Evolutionary conservation across 1,140 invertebrate species (phyloP).

Genomic region (Oryzaephilus surinamensis): DNA sequence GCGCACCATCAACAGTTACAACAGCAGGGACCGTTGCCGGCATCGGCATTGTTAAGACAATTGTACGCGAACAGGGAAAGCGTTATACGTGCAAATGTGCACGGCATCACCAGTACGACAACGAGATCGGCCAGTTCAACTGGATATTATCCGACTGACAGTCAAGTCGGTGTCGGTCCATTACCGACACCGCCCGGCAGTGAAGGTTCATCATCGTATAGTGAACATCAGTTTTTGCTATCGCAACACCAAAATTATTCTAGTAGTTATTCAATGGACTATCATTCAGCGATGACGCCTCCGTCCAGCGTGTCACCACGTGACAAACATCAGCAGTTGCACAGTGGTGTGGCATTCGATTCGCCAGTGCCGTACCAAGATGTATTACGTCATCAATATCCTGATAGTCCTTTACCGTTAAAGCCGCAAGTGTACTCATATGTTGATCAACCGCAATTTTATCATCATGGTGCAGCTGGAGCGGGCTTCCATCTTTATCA

Average conservation of each 20-base stretch:
- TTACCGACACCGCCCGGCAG: conserved; percentile 79
- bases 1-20: conserved; percentile 59
- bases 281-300: conserved; percentile 88
- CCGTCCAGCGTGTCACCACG: conserved; percentile 88
- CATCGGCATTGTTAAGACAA: conserved; percentile 77
- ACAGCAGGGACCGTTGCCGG: conserved; percentile 49
- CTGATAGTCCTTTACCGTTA: conserved; percentile 65
- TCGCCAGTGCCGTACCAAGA: conserved; percentile 40
- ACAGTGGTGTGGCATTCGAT: conserved; percentile 33
- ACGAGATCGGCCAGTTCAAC: conserved; percentile 35
- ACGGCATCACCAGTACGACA: conserved; percentile 50
- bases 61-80: conserved; percentile 89
- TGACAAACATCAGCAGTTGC: conserved; percentile 64
- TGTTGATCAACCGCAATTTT: conserved; percentile 73
- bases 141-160: conserved; percentile 30
- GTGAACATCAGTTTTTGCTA: conserved; percentile 55
- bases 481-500: conserved; percentile 85
- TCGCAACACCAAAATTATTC: conserved; percentile 47
- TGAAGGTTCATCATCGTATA: conserved; percentile 63
- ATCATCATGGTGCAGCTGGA: conserved; percentile 55
- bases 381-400: conserved; percentile 52
- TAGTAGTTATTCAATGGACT: conserved; percentile 62
- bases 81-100: conserved; percentile 84
- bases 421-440: conserved; percentile 82
- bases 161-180: conserved; percentile 52